Base-by-base conservation (phyloP, 1,140 invertebrate species). In the Aphis craccivora region DNA sequence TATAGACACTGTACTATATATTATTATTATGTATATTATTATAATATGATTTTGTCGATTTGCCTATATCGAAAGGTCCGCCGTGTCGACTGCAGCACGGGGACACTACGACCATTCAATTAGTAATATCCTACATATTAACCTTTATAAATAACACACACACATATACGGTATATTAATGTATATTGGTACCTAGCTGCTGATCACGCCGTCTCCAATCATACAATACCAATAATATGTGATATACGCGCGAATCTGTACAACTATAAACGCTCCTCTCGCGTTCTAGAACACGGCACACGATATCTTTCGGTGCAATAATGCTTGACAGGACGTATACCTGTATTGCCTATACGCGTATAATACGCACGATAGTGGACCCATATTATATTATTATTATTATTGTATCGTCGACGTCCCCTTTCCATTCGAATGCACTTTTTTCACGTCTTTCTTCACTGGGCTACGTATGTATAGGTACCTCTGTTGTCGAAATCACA, bases 31-130 rank as follows among this genome's bases (percentile, higher is more conserved):
- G n/a, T n/a, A 4, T 30, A 76, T n/a, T 35, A 76, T 76, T n/a
- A 76, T 76, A n/a, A 76, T 76, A 76, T 76, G 30, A n/a, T 14
- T 6, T 5, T 35, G 30, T 18, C 60, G n/a, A 76, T 76, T 76
- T 76, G 60, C 60, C 60, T 76, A n/a, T 76, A n/a, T 76, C 60
- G 60, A 76, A 76, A 76, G 60, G 60, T n/a, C 30, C 60, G n/a
- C 60, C 60, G n/a, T 14, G 60, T 76, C n/a, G n/a, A 76, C 30
- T 55, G 23, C 55, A 30, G n/a, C 14, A 76, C 60, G 60, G 60
- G 60, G 5, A n/a, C 60, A 67, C 60, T 9, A 30, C 55, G 25
- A 30, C 11, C 14, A 76, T 8, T 76, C 60, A 76, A 76, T 76
- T 76, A 76, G 30, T n/a, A n/a, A 35, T 76, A 35, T 76, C 60